Percentiles rank a stretch among this genome's conserved stretches.
Conservation (phyloP, 2,113 vertebrate genomes). For the Macheiramphus alcinus region DNA sequence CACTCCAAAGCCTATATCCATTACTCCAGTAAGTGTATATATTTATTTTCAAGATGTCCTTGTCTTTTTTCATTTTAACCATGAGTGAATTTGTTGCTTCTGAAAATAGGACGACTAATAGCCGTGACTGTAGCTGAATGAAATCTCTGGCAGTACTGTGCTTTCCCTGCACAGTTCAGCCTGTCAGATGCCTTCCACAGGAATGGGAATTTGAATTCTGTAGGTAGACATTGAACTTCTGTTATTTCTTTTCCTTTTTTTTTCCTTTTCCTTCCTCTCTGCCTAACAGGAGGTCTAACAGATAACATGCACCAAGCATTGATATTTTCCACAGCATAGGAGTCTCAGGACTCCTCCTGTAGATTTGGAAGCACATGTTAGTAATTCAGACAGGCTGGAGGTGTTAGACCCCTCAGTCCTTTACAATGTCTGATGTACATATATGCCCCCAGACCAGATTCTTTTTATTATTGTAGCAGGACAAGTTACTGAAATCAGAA, state of each 20-base stretch:
- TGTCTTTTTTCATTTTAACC: neutral
- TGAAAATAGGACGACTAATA: neutral
- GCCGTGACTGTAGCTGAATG: neutral
- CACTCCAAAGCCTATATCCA: neutral
- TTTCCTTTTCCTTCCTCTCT: neutral
- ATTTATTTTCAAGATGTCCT: neutral
- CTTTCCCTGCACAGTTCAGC: neutral
- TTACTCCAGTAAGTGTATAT: neutral
- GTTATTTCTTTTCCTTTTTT: neutral
- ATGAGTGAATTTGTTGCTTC: neutral
- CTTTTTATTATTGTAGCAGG: neutral
- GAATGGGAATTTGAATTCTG: neutral
- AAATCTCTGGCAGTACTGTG: neutral
- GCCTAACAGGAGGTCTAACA: neutral
- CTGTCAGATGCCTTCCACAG: neutral
- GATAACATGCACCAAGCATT: neutral
- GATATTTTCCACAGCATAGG: neutral
- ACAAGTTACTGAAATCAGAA: neutral
- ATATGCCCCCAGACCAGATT: neutral
- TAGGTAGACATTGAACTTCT: neutral
- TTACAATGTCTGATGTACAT: neutral
- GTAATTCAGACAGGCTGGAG: neutral
- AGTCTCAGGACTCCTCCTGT: neutral
- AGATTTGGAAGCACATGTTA: neutral
- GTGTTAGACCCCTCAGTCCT: neutral